phyloP scores from a whole-genome alignment of 2,888 invertebrate species.

The Drosophila nigricruria region DNA sequence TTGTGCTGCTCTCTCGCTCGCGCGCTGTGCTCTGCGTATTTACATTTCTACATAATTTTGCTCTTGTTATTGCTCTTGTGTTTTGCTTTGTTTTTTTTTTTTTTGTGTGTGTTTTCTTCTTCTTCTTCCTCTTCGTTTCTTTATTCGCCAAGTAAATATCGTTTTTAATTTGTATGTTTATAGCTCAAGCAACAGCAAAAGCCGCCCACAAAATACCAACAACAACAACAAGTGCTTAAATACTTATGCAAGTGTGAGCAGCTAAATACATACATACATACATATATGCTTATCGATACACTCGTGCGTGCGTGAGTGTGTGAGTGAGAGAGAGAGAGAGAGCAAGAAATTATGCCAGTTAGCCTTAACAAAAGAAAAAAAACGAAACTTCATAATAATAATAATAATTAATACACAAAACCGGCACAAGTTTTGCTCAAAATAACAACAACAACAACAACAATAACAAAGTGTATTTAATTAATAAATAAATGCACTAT shows the following conservation, averaged over 20 bases:
- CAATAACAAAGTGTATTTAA: conserved; percentile 13
- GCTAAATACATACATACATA: background rate
- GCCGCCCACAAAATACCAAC: conserved; percentile 52
- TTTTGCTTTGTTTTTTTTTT: background rate
- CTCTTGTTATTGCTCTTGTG: conserved; percentile 38
- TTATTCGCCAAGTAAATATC: conserved; percentile 59
- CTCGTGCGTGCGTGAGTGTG: conserved; percentile 24
- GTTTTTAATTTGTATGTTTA: conserved; percentile 52
- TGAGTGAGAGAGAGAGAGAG: conserved; percentile 55
- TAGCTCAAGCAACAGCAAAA: conserved; percentile 66
- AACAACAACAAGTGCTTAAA: conserved; percentile 33
- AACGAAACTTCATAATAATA: conserved; percentile 43
- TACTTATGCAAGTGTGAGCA: conserved; percentile 14
- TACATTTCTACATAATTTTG: conserved; percentile 30
- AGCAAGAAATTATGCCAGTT: conserved; percentile 66
- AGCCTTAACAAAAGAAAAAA: conserved; percentile 37
- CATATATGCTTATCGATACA: conserved; percentile 20
- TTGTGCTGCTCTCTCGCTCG: conserved; percentile 6
- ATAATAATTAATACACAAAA: conserved; percentile 49
- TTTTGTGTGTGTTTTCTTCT: conserved; percentile 12
- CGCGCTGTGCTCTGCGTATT: conserved; percentile 21
- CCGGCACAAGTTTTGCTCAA: conserved; percentile 70
- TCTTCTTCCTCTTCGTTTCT: conserved; percentile 39
- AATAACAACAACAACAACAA: conserved; percentile 43
- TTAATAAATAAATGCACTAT: conserved; percentile 34